Conservation (phyloP, 2,888 invertebrate genomes). For the Sericinus montela region DNA sequence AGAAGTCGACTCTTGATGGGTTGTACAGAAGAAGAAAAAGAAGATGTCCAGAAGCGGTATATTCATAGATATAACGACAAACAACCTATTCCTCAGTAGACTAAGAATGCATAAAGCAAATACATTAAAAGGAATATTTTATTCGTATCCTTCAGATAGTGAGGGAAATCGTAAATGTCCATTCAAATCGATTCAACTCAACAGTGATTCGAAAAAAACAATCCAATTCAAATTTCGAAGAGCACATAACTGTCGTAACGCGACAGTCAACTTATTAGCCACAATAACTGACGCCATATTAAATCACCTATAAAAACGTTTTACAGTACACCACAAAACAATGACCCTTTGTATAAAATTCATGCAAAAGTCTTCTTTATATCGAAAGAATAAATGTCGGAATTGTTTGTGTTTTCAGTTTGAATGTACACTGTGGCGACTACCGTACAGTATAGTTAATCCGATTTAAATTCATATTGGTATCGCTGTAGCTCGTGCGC, state of each 20-base stretch:
- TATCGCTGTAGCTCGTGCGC: conserved; percentile 59
- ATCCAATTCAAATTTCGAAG: conserved; percentile 20
- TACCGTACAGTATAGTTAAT: conserved; percentile 45
- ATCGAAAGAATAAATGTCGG: neutral
- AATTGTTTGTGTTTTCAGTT: neutral
- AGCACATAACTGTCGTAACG: conserved; percentile 24
- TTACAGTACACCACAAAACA: conserved; percentile 9
- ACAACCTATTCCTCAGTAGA: no score
- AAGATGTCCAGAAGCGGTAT: no score
- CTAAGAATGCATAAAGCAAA: neutral
- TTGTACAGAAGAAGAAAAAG: no score
- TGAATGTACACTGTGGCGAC: conserved; percentile 21
- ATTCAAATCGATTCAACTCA: conserved; percentile 15
- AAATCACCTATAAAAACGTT: conserved; percentile 22
- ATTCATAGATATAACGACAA: no score
- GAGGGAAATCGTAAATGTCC: conserved; percentile 14
- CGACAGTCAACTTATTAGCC: conserved; percentile 25
- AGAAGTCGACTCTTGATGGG: no score
- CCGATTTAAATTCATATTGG: conserved; percentile 71
- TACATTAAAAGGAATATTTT: conserved; percentile 13
- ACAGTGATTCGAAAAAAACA: conserved; percentile 14
- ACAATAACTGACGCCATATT: conserved; percentile 20
- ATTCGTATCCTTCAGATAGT: neutral
- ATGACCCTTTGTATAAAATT: neutral
- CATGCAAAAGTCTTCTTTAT: neutral